Conservation (phyloP, 2,113 vertebrate genomes). For the Recurvirostra avosetta region DNA sequence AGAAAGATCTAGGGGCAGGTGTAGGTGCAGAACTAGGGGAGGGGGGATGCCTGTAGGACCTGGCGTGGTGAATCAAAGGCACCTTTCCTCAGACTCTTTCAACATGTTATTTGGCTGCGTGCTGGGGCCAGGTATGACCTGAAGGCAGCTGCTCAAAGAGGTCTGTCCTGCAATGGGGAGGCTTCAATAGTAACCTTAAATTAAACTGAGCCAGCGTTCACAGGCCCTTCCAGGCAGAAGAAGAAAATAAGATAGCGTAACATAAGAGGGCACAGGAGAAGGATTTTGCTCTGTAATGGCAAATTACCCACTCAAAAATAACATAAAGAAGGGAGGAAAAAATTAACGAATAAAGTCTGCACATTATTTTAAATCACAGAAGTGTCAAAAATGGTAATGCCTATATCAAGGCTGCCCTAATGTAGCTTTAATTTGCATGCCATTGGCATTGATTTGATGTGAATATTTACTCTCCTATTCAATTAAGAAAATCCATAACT, state of each 20-base stretch:
- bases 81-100: not conserved
- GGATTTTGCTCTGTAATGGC: constrained; percentile 69
- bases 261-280: constrained; percentile 33
- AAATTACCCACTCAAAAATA: constrained; percentile 75
- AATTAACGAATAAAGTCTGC: constrained; percentile 73
- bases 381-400: constrained; percentile 70
- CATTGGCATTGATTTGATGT: constrained; percentile 76
- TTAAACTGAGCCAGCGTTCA: not conserved
- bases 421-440: constrained; percentile 75
- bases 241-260: not conserved
- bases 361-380: constrained; percentile 78
- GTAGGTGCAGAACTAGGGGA: not conserved
- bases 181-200: not conserved
- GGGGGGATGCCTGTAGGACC: not conserved
- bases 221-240: not conserved
- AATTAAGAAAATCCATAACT: constrained; percentile 82
- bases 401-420: constrained; percentile 73
- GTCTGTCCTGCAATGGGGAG: not conserved
- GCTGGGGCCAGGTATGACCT: not conserved
- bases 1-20: not conserved
- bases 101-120: not conserved
- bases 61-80: fast-evolving
- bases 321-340: constrained; percentile 73
- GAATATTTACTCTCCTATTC: constrained; percentile 81
- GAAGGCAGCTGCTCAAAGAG: not conserved